Evolutionary conservation across 1,140 invertebrate species (phyloP).

Genomic region (Saccostrea cuccullata): DNA sequence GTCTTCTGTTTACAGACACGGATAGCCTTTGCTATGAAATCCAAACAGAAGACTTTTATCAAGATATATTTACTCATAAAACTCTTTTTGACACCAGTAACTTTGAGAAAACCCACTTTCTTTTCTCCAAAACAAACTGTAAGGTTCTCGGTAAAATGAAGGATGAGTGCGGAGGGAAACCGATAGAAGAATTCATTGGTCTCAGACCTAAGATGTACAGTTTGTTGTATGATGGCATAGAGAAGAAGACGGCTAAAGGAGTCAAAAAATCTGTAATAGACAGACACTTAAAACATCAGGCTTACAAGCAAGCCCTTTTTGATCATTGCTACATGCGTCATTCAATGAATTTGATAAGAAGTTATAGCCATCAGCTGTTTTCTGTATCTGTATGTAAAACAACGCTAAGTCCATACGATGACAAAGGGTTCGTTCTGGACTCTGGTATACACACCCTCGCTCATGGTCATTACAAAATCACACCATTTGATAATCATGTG

Average conservation of each 20-base stretch:
- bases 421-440: constrained; percentile 35
- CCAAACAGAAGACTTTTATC: too few relatives aligned
- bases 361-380: constrained; percentile 37
- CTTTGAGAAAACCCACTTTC: too few relatives aligned
- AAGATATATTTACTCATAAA: too few relatives aligned
- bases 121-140: too few relatives aligned
- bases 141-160: too few relatives aligned
- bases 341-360: constrained; percentile 35
- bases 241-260: constrained; percentile 21
- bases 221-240: constrained; percentile 3
- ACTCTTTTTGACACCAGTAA: too few relatives aligned
- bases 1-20: too few relatives aligned
- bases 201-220: constrained; percentile 37
- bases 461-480: too few relatives aligned
- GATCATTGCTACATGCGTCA: neutral
- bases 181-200: constrained; percentile 31
- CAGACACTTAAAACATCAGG: neutral
- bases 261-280: constrained; percentile 20
- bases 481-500: too few relatives aligned
- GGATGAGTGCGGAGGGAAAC: constrained; percentile 77
- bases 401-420: constrained; percentile 5
- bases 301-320: neutral
- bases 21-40: too few relatives aligned
- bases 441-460: too few relatives aligned
- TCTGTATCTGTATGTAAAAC: constrained; percentile 5